These are phyloP conservation scores for Oplegnathus fasciatus DNA, from an alignment of 2,113 vertebrate genomes.

Conservation along the genomic window DNA sequence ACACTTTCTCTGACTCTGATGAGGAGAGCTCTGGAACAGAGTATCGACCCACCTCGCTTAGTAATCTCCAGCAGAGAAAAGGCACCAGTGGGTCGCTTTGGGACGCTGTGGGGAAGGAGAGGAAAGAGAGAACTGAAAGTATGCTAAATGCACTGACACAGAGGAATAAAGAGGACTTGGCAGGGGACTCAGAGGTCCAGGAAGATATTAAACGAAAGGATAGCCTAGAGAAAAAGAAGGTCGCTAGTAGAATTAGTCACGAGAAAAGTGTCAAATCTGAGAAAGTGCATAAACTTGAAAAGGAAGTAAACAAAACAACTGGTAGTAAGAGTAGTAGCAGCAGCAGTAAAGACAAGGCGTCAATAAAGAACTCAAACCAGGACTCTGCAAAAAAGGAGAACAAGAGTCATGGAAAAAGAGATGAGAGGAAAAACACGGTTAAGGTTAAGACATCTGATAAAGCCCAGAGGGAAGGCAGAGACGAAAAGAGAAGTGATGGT, in stretches of 20 bases:
- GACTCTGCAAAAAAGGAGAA: slow-evolving; percentile 84
- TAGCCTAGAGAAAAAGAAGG: slow-evolving; percentile 72
- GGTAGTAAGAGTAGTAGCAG: slow-evolving; percentile 67
- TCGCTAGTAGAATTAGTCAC: slow-evolving; percentile 27
- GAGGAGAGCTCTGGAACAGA: slow-evolving; percentile 85
- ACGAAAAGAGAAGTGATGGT: slow-evolving; percentile 74
- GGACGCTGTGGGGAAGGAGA: slow-evolving; percentile 36
- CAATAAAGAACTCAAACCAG: slow-evolving; percentile 71
- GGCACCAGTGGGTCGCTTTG: slow-evolving; percentile 22
- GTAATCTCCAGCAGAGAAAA: slow-evolving; percentile 75
- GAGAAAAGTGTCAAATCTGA: slow-evolving; percentile 71
- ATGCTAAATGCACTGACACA: slow-evolving; percentile 75
- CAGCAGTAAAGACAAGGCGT: slow-evolving; percentile 65
- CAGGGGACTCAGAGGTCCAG: slow-evolving; percentile 54
- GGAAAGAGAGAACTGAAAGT: slow-evolving; percentile 57
- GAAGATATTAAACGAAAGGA: slow-evolving; percentile 36
- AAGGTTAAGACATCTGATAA: slow-evolving; percentile 77
- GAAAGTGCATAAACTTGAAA: slow-evolving; percentile 67
- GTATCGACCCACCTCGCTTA: slow-evolving; percentile 73
- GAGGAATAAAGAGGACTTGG: slow-evolving; percentile 58
- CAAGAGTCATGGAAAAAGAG: slow-evolving; percentile 76
- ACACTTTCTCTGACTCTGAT: slow-evolving; percentile 91
- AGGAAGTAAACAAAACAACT: slow-evolving; percentile 57
- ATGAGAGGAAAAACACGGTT: slow-evolving; percentile 65
- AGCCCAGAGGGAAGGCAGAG: slow-evolving; percentile 58